Percentiles rank a stretch among this genome's conserved stretches.
Conservation (phyloP, 2,797 vertebrate species). For the Protonibea diacanthus region DNA sequence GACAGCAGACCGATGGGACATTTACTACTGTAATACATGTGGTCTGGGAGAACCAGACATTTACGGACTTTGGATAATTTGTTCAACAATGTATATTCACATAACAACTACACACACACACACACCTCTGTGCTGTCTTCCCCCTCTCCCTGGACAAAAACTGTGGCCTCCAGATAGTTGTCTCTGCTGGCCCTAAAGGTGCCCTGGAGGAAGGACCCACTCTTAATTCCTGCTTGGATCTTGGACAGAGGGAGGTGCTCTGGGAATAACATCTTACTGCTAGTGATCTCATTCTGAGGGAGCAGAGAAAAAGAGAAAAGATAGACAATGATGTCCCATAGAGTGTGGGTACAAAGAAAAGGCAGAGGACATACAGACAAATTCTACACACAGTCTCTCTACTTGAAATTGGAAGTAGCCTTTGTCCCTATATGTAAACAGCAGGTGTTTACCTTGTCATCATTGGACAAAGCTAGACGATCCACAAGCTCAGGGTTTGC, state of each 20-base stretch:
- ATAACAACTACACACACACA: slow-evolving; percentile 5
- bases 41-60: too few species aligned
- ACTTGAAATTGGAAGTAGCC: background rate
- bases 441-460: slow-evolving; percentile 87
- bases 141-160: slow-evolving; percentile 92
- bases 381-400: background rate
- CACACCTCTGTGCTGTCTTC: slow-evolving; percentile 91
- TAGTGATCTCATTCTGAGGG: slow-evolving; percentile 90
- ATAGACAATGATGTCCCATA: background rate
- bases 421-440: background rate
- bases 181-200: slow-evolving; percentile 94
- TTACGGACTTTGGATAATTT: background rate
- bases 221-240: slow-evolving; percentile 95
- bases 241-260: slow-evolving; percentile 95
- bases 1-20: background rate
- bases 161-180: slow-evolving; percentile 97
- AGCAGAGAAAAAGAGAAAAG: slow-evolving; percentile 7
- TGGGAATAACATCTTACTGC: slow-evolving; percentile 91
- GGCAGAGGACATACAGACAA: background rate
- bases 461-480: slow-evolving; percentile 90
- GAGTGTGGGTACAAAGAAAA: background rate
- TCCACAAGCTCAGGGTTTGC: slow-evolving; percentile 96
- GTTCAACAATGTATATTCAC: background rate
- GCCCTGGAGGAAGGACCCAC: slow-evolving; percentile 92
- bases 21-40: background rate